Conservation (phyloP, 2,888 invertebrate species). For the Cybosia mesomella region DNA sequence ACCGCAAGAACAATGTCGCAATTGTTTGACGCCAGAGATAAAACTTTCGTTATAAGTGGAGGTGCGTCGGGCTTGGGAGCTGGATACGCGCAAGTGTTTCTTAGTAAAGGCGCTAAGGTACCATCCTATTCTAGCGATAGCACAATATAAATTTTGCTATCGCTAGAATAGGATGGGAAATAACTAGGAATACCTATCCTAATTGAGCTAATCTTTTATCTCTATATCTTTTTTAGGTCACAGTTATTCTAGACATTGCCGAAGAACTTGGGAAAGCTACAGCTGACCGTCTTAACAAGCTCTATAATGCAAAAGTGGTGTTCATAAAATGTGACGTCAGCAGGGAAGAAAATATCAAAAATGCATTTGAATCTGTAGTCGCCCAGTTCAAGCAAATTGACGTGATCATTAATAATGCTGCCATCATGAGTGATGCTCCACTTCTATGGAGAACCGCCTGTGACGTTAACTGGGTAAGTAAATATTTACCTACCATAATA, state of each 20-base stretch:
- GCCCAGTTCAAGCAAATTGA: slow-evolving; percentile 56
- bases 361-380: slow-evolving; percentile 56
- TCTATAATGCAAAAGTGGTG: slow-evolving; percentile 50
- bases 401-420: slow-evolving; percentile 69
- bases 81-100: slow-evolving; percentile 55
- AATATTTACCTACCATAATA: neutral
- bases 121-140: too few relatives aligned
- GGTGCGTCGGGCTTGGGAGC: slow-evolving; percentile 69
- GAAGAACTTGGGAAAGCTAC: slow-evolving; percentile 56
- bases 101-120: slow-evolving; percentile 64
- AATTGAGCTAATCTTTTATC: too few relatives aligned
- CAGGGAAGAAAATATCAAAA: slow-evolving; percentile 56
- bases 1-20: slow-evolving; percentile 36
- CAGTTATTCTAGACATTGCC: slow-evolving; percentile 63
- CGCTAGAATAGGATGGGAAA: neutral
- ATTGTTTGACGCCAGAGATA: slow-evolving; percentile 48
- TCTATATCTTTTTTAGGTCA: slow-evolving; percentile 25
- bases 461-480: slow-evolving; percentile 64
- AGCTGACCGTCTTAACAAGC: slow-evolving; percentile 51
- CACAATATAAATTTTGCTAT: too few relatives aligned
- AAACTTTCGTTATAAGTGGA: slow-evolving; percentile 64
- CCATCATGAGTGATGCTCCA: slow-evolving; percentile 62
- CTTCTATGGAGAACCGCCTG: slow-evolving; percentile 59
- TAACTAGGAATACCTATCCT: too few relatives aligned
- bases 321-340: slow-evolving; percentile 66